phyloP scores from a whole-genome alignment of 92 coral and sea anemone genomes.

The Bergia puertoricense region DNA sequence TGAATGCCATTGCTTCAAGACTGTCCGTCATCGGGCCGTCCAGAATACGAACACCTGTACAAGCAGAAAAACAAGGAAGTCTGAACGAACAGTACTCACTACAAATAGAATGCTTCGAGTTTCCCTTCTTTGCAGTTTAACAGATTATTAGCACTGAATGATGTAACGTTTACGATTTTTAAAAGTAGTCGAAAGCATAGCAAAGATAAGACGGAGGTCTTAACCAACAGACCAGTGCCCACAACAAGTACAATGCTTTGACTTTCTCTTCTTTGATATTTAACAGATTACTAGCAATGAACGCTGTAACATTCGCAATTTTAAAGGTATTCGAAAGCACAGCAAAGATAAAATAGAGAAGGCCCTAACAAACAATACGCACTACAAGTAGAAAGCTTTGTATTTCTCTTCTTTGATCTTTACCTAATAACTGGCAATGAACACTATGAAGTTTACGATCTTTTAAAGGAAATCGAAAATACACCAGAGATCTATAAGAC shows the following conservation, averaged over 20 bases:
- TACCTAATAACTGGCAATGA: neutral
- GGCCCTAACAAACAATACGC: neutral
- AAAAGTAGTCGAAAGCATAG: neutral
- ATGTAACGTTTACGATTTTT: neutral
- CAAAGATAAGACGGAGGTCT: neutral
- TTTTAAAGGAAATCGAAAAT: neutral
- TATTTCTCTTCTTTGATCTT: no score
- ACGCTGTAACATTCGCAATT: neutral
- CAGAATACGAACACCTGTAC: conserved; percentile 86
- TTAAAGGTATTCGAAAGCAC: neutral
- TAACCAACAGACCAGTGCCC: no score
- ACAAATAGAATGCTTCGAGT: neutral
- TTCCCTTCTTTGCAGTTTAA: no score
- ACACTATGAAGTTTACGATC: neutral
- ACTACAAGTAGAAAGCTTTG: neutral
- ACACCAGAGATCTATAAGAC: neutral
- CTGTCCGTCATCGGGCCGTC: conserved; percentile 99
- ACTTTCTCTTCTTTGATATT: no score
- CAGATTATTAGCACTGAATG: neutral
- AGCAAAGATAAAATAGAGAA: neutral
- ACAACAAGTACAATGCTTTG: no score
- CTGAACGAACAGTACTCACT: neutral
- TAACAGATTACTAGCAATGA: no score
- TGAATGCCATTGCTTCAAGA: conserved; percentile 97
- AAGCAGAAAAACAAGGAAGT: neutral